Conservation (phyloP, 2,113 vertebrate genomes). For the Tonatia bakeri region DNA sequence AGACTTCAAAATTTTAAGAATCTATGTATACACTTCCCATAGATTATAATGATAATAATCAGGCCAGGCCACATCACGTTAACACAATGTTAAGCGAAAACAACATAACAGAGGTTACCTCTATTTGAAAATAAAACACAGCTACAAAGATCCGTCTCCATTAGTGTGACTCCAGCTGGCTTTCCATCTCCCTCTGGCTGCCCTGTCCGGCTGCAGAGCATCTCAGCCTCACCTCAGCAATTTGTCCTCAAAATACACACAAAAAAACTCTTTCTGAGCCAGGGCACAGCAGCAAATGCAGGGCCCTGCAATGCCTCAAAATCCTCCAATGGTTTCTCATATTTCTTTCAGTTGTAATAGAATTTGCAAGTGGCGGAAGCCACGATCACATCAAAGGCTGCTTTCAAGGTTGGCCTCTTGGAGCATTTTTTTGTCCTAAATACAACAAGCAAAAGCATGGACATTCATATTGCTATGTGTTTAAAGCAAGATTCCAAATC, state of each 20-base stretch:
- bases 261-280: background rate
- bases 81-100: background rate
- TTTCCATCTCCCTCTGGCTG: background rate
- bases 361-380: background rate
- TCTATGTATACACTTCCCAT: background rate
- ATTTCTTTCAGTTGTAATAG: background rate
- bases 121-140: background rate
- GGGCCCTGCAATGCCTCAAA: background rate
- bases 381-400: background rate
- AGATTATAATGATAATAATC: background rate
- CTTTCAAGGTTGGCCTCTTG: background rate
- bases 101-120: background rate
- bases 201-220: background rate
- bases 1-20: background rate
- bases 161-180: background rate
- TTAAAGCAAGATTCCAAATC: background rate
- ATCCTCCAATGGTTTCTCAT: background rate
- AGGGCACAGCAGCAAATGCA: background rate
- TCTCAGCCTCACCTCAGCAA: background rate
- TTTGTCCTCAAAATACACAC: background rate
- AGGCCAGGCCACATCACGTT: background rate
- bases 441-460: background rate
- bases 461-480: background rate
- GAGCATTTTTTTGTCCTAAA: background rate
- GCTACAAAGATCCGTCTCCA: background rate